phyloP scores from a whole-genome alignment of 2,113 vertebrate genomes.

The Salvelinus alpinus region DNA sequence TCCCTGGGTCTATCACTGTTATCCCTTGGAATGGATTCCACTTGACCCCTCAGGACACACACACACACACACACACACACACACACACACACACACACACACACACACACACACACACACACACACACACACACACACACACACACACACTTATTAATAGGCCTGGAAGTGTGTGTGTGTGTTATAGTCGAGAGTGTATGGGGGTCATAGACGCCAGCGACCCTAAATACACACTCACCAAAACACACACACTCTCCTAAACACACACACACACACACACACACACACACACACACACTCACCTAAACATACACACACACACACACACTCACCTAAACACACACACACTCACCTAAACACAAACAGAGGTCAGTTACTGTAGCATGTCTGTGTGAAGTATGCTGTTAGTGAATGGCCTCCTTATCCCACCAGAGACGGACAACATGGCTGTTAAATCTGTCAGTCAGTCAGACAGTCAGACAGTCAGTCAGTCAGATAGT shows the following conservation, averaged over 20 bases:
- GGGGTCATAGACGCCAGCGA: no score
- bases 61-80: background rate
- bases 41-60: constrained; percentile 61
- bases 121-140: constrained; percentile 2
- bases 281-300: background rate
- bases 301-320: no score
- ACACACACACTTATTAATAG: constrained; percentile 62
- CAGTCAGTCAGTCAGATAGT: no score
- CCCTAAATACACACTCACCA: background rate
- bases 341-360: background rate
- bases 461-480: no score
- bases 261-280: background rate
- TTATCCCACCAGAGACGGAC: constrained; percentile 39
- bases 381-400: constrained; percentile 56
- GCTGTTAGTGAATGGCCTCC: constrained; percentile 48
- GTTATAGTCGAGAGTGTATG: no score
- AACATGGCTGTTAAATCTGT: constrained; percentile 24
- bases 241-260: background rate
- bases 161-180: constrained; percentile 4
- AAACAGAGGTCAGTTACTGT: constrained; percentile 13
- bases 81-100: no score
- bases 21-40: constrained; percentile 51
- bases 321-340: background rate
- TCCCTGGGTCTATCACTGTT: constrained; percentile 45
- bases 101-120: no score